Base-by-base conservation (phyloP, 2,113 vertebrate species). In the Chloroceryle aenea region DNA sequence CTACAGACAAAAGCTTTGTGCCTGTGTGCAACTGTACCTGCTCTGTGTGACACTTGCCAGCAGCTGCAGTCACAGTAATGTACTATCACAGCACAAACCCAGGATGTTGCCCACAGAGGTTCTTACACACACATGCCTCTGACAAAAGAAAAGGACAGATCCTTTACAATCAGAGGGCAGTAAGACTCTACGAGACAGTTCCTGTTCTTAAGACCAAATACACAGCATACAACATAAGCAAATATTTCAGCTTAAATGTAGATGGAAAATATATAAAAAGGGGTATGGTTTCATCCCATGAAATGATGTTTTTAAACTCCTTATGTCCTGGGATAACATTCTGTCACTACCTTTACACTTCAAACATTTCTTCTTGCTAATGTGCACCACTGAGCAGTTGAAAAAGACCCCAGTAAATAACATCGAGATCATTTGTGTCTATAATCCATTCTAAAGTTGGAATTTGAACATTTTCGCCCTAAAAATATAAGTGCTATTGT, bases 401-500 rank as follows among this genome's bases (percentile, higher is more conserved):
- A 64, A 83, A 87, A 93, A 89, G 32, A 90, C 93, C 83, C 81
- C 74, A 86, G 75, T 68, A 74, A 85, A 80, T 38, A 17, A 50
- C 67, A 83, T 7, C 34, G 36, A 94, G 79, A 89, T 76, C 85
- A 75, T 72, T 87, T 94, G 74, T 97, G 95, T 95, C 93, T 98
- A 96, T 94, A 93, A 95, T 81, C 85, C 62, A 94, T 80, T 96
- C 93, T 91, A 91, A 97, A 86, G 68, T 26, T 79, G 72, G 61
- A 92, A 94, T 95, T 89, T 13, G 26, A 97, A 17, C 14, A 75
- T 95, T 96, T 83, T 88, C 9, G 2, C 47, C 80, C 87, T 92
- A 97, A 97, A 94, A 97, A 96, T 95, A 93, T 95, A 90, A 90
- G 82, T 71, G 59, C 14, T 63, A 55, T 84, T 93, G 81, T 92